These are phyloP conservation scores for Grantiella picta DNA, from an alignment of 2,113 vertebrate genomes.

Conservation along the genomic window DNA sequence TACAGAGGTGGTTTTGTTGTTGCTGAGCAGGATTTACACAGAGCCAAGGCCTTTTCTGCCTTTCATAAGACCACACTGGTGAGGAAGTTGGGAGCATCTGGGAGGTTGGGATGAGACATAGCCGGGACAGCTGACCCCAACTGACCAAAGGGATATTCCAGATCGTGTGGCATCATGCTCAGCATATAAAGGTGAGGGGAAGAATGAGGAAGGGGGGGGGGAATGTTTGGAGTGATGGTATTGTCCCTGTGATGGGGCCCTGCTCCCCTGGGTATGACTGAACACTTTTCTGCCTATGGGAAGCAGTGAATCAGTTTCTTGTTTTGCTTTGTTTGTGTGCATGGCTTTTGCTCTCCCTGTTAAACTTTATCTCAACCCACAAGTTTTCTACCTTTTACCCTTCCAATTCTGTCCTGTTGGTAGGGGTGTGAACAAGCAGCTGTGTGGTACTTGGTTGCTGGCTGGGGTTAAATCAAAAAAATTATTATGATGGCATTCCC, in stretches of 20 bases:
- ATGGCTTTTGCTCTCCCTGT: not conserved
- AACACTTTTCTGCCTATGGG: not conserved
- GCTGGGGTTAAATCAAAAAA: not conserved
- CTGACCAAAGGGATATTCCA: not conserved
- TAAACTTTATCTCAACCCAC: not conserved
- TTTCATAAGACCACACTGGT: accelerated
- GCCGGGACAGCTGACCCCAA: not conserved
- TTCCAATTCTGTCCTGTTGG: not conserved
- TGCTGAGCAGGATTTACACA: not conserved
- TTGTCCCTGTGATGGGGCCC: not conserved
- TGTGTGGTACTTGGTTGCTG: not conserved
- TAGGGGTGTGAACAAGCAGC: not conserved
- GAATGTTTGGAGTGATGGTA: not conserved
- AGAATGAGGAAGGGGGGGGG: not conserved
- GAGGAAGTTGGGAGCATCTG: too few species aligned
- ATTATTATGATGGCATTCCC: not conserved
- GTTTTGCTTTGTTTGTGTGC: not conserved
- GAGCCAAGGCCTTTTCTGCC: not conserved
- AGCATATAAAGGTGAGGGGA: not conserved
- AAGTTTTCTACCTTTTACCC: not conserved
- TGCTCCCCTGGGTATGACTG: too few species aligned
- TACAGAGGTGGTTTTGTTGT: not conserved
- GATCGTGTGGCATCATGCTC: not conserved
- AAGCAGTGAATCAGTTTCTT: not conserved
- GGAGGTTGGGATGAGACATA: not conserved